phyloP scores from a whole-genome alignment of 2,888 invertebrate genomes.

The Venustoraphidia nigricollis region DNA sequence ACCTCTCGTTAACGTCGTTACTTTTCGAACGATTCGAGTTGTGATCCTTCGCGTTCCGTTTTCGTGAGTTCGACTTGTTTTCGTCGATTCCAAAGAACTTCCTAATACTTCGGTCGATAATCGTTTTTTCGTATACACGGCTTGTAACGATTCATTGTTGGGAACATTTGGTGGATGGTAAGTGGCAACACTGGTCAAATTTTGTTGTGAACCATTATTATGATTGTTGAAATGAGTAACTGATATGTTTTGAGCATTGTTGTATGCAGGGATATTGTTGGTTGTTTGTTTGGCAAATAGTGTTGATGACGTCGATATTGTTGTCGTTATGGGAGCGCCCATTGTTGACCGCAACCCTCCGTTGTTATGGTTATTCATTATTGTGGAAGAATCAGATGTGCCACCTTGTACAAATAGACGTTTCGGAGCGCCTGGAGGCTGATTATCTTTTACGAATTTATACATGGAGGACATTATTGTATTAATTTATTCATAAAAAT shows the following conservation, averaged over 20 bases:
- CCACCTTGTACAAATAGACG: conserved; percentile 66
- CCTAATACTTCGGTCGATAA: conserved; percentile 74
- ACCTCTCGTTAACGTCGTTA: conserved; percentile 74
- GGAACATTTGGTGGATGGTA: too few species aligned
- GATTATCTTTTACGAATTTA: conserved; percentile 58
- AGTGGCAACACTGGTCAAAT: too few species aligned
- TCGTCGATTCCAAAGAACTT: conserved; percentile 69
- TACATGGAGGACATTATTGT: conserved; percentile 51
- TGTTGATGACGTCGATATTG: conserved; percentile 10
- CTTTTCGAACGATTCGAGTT: conserved; percentile 72
- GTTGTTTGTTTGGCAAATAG: conserved; percentile 4
- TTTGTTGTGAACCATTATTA: too few species aligned
- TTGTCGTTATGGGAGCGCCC: conserved; percentile 45
- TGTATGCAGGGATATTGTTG: too few species aligned
- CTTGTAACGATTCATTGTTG: conserved; percentile 44
- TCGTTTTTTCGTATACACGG: conserved; percentile 67
- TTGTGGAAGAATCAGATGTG: conserved; percentile 21
- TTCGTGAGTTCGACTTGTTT: conserved; percentile 63
- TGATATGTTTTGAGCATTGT: too few species aligned
- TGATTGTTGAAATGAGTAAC: too few species aligned
- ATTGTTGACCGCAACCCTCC: conserved; percentile 26
- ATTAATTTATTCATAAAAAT: too few species aligned
- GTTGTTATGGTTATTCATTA: conserved; percentile 4
- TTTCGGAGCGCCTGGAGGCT: conserved; percentile 30
- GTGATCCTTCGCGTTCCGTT: conserved; percentile 71